These are phyloP conservation scores for Watersipora subatra DNA, from an alignment of 1,140 invertebrate species.

Conservation along the genomic window DNA sequence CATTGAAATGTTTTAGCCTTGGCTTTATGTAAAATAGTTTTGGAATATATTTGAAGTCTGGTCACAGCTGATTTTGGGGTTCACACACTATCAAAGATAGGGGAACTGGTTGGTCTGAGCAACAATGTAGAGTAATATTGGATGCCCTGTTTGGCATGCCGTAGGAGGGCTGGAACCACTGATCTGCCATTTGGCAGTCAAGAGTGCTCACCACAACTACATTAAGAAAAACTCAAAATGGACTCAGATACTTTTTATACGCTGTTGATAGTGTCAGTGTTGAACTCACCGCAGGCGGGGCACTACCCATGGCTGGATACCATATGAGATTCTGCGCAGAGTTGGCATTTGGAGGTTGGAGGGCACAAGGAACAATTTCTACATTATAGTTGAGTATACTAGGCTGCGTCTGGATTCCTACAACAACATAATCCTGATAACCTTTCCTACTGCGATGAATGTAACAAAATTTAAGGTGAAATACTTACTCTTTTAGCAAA, in stretches of 20 bases:
- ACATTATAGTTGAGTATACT: conserved; percentile 25
- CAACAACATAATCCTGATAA: not conserved
- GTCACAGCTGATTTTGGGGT: too few relatives aligned
- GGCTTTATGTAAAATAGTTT: too few relatives aligned
- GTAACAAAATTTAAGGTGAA: not conserved
- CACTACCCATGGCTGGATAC: conserved; percentile 22
- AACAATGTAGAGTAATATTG: not conserved
- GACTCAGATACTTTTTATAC: not conserved
- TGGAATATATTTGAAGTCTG: too few relatives aligned
- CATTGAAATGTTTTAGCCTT: too few relatives aligned
- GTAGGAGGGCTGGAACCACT: not conserved
- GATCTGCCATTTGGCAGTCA: not conserved
- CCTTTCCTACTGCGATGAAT: not conserved
- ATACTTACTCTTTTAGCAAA: not conserved
- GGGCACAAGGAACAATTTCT: conserved; percentile 29
- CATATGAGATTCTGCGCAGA: conserved; percentile 38
- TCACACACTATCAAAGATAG: too few relatives aligned
- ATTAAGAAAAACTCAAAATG: not conserved
- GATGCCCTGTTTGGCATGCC: not conserved
- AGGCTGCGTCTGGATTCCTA: conserved; percentile 26
- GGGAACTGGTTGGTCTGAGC: too few relatives aligned
- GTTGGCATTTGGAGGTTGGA: conserved; percentile 39
- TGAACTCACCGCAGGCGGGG: not conserved
- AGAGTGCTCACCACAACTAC: not conserved
- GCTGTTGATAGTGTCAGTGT: not conserved